phyloP scores from a whole-genome alignment of 1,140 invertebrate species.

The Rhopalosiphum maidis region DNA sequence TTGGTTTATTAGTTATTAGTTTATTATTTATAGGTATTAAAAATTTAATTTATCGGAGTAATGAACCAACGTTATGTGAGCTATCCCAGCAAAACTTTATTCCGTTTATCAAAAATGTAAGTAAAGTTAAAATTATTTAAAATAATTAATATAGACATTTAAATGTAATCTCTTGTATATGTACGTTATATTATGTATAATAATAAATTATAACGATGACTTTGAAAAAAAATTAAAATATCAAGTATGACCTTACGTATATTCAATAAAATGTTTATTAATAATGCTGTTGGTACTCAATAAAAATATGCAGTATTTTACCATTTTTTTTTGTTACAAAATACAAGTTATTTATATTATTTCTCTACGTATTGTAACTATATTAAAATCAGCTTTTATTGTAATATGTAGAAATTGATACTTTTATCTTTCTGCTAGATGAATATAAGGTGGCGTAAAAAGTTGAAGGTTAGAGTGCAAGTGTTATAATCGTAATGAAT shows the following conservation, averaged over 20 bases:
- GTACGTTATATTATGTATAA: neutral
- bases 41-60: too few species aligned
- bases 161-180: too few species aligned
- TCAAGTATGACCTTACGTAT: neutral
- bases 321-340: neutral
- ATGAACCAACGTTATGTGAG: too few species aligned
- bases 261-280: neutral
- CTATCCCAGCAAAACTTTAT: too few species aligned
- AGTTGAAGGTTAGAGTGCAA: neutral
- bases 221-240: neutral
- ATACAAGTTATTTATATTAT: neutral
- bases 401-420: neutral
- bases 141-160: too few species aligned
- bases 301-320: neutral
- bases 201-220: neutral
- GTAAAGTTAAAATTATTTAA: too few species aligned
- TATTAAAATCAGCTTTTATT: neutral
- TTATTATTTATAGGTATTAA: too few species aligned
- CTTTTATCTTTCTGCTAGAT: neutral
- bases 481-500: neutral
- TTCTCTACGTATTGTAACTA: neutral
- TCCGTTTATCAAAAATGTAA: too few species aligned
- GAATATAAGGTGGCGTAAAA: neutral
- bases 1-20: too few species aligned
- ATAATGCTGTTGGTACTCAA: neutral